Evolutionary conservation across 2,113 vertebrate genomes (phyloP).

Genomic region (Nothobranchius kuhntae): DNA sequence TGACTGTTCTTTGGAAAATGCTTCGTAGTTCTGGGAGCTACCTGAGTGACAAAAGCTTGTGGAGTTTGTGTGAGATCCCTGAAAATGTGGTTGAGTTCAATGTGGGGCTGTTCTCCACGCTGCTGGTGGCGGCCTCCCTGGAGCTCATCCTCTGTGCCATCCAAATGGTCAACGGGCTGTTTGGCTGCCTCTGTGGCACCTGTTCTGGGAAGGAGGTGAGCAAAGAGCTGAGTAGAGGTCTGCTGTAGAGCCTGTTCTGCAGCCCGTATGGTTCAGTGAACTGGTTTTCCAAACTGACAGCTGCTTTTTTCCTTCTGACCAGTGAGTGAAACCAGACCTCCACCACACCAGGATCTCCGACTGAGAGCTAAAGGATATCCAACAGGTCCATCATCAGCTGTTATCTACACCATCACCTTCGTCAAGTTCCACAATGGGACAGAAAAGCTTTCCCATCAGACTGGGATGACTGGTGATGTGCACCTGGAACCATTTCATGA

Average conservation of each 20-base stretch:
- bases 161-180: conserved; percentile 75
- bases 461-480: neutral
- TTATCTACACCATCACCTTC: no score
- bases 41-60: conserved; percentile 35
- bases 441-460: no score
- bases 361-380: no score
- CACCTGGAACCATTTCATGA: no score
- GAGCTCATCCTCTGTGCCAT: conserved; percentile 63
- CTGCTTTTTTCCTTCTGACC: no score
- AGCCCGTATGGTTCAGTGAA: no score
- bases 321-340: no score
- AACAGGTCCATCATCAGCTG: no score
- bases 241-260: neutral
- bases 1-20: neutral
- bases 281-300: no score
- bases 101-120: conserved; percentile 63
- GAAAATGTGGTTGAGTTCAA: conserved; percentile 71
- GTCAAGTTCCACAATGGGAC: no score
- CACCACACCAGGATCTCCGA: no score
- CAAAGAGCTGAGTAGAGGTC: no score
- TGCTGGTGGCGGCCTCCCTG: conserved; percentile 44
- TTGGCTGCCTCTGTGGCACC: conserved; percentile 76
- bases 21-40: conserved; percentile 58
- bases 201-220: conserved; percentile 65
- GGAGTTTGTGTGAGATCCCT: conserved; percentile 37